A percentile compares a stretch with the other conserved stretches of the same genome.
Conservation (phyloP, 1,140 invertebrate species). For the Cryptotermes secundus region DNA sequence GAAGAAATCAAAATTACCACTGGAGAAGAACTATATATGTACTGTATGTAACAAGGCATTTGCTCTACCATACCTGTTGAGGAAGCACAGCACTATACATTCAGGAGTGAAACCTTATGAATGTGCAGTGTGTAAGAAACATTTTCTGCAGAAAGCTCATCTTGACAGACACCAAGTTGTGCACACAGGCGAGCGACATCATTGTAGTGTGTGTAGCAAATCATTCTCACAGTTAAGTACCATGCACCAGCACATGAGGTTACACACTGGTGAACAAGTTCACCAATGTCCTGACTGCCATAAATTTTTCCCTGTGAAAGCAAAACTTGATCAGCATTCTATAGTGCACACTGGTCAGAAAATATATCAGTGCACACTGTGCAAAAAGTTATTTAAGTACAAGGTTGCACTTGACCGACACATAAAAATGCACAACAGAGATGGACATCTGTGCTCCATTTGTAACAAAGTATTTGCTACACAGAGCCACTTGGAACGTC, state of each 20-base stretch:
- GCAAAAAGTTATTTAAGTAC: conserved; percentile 17
- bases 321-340: neutral
- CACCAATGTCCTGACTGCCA: conserved; percentile 2
- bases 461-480: conserved; percentile 24
- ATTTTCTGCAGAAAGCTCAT: conserved; percentile 3
- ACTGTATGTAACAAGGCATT: conserved; percentile 1
- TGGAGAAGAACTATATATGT: conserved; percentile 14
- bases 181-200: neutral
- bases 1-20: neutral
- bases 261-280: conserved; percentile 8
- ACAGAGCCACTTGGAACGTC: conserved; percentile 36
- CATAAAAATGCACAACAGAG: conserved; percentile 23
- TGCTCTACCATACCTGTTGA: neutral
- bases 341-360: neutral
- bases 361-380: neutral
- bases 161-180: neutral
- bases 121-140: neutral
- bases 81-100: neutral
- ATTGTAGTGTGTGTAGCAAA: neutral
- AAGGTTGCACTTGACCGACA: neutral
- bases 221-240: neutral
- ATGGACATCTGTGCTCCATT: neutral
- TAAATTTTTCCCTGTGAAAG: neutral
- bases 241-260: neutral
- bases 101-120: conserved; percentile 11